These are phyloP conservation scores for Brachyptera putata DNA, from an alignment of 2,888 invertebrate species.

Conservation along the genomic window DNA sequence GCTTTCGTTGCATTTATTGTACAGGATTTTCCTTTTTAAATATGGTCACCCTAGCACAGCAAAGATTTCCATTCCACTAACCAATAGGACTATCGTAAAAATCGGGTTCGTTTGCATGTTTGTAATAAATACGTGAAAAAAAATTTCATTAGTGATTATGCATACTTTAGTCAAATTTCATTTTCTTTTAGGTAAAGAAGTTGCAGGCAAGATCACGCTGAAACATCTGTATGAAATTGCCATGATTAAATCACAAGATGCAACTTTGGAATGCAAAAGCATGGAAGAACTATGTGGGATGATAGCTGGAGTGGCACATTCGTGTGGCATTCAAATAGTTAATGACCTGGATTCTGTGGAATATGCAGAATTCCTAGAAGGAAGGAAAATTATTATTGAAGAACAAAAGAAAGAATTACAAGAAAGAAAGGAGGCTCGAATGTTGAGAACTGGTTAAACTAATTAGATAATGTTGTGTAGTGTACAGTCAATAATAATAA, in stretches of 20 bases:
- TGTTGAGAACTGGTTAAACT: conserved; percentile 69
- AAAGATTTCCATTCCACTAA: too few relatives aligned
- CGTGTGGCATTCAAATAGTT: conserved; percentile 83
- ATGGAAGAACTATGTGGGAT: conserved; percentile 72
- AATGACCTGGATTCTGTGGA: conserved; percentile 70
- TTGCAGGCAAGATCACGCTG: conserved; percentile 82
- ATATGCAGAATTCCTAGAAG: conserved; percentile 74
- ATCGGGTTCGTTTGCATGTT: too few relatives aligned
- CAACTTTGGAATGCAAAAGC: conserved; percentile 58
- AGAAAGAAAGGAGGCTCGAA: conserved; percentile 84
- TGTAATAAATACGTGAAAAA: too few relatives aligned
- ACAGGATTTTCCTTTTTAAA: too few relatives aligned
- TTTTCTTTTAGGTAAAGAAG: conserved; percentile 59
- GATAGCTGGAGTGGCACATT: conserved; percentile 72
- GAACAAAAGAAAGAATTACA: conserved; percentile 71
- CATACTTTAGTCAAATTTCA: too few relatives aligned
- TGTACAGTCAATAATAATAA: conserved; percentile 1
- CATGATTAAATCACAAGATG: conserved; percentile 87
- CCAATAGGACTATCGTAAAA: too few relatives aligned
- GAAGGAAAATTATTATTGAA: conserved; percentile 64
- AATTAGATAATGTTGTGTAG: not conserved
- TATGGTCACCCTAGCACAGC: too few relatives aligned
- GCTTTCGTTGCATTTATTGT: too few relatives aligned
- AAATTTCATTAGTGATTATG: not conserved
- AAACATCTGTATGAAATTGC: conserved; percentile 99